These are phyloP conservation scores for Pristionchus mayeri DNA, from an alignment of 2,888 invertebrate genomes.

Conservation along the genomic window DNA sequence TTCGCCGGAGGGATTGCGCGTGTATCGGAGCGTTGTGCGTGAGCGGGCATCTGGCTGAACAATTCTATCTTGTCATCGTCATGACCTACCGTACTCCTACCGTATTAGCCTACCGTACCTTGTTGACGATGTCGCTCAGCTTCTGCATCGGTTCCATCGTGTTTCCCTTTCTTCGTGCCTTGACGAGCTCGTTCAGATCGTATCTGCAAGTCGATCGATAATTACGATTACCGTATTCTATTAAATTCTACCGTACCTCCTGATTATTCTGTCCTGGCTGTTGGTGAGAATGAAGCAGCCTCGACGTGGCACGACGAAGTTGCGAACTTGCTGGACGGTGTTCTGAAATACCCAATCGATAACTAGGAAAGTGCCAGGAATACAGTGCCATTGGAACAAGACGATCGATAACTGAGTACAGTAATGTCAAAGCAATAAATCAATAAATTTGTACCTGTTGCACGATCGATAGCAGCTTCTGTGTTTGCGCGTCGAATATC, in stretches of 20 bases:
- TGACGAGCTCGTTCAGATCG: slow-evolving; percentile 86
- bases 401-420: no score
- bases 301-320: slow-evolving; percentile 81
- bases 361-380: no score
- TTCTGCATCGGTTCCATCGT: slow-evolving; percentile 98
- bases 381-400: no score
- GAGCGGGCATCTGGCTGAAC: no score
- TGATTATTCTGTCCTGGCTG: slow-evolving; percentile 95
- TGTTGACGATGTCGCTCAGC: slow-evolving; percentile 93
- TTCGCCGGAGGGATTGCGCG: no score
- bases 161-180: slow-evolving; percentile 85
- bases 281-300: slow-evolving; percentile 84
- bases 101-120: no score
- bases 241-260: no score
- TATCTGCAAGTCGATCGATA: slow-evolving; percentile 29
- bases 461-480: slow-evolving; percentile 84
- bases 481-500: slow-evolving; percentile 80
- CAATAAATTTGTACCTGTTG: neutral
- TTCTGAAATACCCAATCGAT: slow-evolving; percentile 84
- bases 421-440: no score
- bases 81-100: no score
- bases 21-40: no score
- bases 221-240: no score
- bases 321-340: slow-evolving; percentile 97
- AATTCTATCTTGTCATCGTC: no score